Percentiles rank a stretch among this genome's conserved stretches.
Evolutionary conservation across 92 coral and sea anemone species (phyloP).

Genomic region (Phymanthus crucifer): DNA sequence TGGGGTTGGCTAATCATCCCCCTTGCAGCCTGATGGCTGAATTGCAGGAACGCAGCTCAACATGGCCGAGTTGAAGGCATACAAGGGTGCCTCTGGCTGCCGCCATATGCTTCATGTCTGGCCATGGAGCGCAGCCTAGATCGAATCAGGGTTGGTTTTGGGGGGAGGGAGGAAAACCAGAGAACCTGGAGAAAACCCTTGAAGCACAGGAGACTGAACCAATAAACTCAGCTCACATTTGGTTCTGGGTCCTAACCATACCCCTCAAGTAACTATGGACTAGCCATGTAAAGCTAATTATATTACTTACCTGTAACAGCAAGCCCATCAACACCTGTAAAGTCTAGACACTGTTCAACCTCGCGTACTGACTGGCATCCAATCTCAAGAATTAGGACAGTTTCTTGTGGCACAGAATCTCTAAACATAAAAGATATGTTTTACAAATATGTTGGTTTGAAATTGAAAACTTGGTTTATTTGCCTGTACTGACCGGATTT

Average conservation of each 20-base stretch:
- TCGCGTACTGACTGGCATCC: constrained; percentile 42
- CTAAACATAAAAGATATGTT: constrained; percentile 9
- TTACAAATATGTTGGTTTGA: not conserved
- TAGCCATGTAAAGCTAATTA: not conserved
- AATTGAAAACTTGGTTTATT: not conserved
- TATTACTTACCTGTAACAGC: constrained; percentile 45
- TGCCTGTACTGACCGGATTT: constrained; percentile 36
- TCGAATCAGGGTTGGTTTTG: too few species aligned
- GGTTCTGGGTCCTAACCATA: not conserved
- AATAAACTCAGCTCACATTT: not conserved
- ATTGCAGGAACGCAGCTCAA: too few species aligned
- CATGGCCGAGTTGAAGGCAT: too few species aligned
- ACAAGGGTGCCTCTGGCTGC: too few species aligned
- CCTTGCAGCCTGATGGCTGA: too few species aligned
- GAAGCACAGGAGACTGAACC: not conserved
- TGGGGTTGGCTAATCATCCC: too few species aligned
- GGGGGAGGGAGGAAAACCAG: too few species aligned
- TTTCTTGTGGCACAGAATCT: constrained; percentile 39
- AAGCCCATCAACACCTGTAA: constrained; percentile 56
- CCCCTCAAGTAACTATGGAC: not conserved
- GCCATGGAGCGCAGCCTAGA: too few species aligned
- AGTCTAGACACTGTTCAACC: constrained; percentile 47
- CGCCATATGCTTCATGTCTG: too few species aligned
- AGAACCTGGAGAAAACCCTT: too few species aligned
- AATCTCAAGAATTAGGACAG: constrained; percentile 39